Evolutionary conservation across 2,113 vertebrate genomes (phyloP).

Genomic region (Antidorcas marsupialis): DNA sequence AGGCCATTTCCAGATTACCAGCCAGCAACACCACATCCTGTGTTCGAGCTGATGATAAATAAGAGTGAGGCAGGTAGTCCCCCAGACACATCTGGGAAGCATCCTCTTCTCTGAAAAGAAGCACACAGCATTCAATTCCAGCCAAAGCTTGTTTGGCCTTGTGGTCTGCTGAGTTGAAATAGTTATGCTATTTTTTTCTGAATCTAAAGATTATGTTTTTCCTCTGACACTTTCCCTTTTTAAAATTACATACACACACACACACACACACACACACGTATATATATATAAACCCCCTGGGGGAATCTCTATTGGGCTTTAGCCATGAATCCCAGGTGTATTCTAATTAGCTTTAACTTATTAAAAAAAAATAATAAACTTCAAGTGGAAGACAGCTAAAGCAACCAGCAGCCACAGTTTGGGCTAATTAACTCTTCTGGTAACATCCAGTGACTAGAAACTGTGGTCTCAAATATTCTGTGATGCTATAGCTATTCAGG

Average conservation of each 20-base stretch:
- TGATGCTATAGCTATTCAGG: not conserved
- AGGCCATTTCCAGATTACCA: slow-evolving; percentile 76
- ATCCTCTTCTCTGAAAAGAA: slow-evolving; percentile 51
- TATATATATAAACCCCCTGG: not conserved
- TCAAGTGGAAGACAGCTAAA: slow-evolving; percentile 61
- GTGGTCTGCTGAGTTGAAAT: slow-evolving; percentile 36
- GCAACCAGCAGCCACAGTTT: slow-evolving; percentile 44
- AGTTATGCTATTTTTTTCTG: not conserved
- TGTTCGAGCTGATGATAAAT: slow-evolving; percentile 64
- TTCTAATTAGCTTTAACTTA: slow-evolving; percentile 67
- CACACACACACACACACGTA: not conserved
- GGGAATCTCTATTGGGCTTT: slow-evolving; percentile 4
- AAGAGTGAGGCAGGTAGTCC: slow-evolving; percentile 71
- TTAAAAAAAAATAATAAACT: not conserved
- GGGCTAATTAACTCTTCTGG: slow-evolving; percentile 68
- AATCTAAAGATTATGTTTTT: slow-evolving; percentile 34
- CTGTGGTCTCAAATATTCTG: slow-evolving; percentile 18
- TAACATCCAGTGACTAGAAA: slow-evolving; percentile 36
- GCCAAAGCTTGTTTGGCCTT: slow-evolving; percentile 51
- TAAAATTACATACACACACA: not conserved
- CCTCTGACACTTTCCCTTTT: slow-evolving; percentile 25
- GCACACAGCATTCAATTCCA: slow-evolving; percentile 45
- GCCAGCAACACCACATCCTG: slow-evolving; percentile 68
- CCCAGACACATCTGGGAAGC: slow-evolving; percentile 70
- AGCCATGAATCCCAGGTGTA: slow-evolving; percentile 56